Evolutionary conservation across 2,888 invertebrate genomes (phyloP).

Genomic region (Eupsilia transversa): DNA sequence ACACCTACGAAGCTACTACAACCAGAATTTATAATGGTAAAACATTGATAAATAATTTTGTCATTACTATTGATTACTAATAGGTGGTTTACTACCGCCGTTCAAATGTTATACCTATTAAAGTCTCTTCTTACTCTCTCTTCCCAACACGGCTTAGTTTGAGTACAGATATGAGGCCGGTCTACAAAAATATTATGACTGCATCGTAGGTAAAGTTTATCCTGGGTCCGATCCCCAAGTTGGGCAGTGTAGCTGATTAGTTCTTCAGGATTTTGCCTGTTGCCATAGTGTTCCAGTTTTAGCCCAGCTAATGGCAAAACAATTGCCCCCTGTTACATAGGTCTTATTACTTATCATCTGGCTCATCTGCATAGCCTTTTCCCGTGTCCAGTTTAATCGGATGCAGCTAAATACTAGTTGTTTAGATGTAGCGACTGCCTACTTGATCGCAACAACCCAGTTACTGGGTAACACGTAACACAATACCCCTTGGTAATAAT

Average conservation of each 20-base stretch:
- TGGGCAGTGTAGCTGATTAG: neutral
- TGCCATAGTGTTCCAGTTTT: neutral
- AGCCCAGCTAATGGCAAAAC: neutral
- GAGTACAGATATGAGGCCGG: neutral
- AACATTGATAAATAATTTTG: neutral
- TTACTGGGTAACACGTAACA: neutral
- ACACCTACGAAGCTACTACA: constrained; percentile 11
- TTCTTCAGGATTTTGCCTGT: neutral
- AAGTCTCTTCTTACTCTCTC: neutral
- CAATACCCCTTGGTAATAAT: no score
- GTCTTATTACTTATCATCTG: neutral
- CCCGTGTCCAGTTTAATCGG: neutral
- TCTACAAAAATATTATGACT: neutral
- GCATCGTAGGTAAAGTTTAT: neutral
- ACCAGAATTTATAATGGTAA: constrained; percentile 20
- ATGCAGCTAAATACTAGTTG: neutral
- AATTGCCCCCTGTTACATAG: neutral
- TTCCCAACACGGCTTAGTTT: neutral
- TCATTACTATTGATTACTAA: neutral
- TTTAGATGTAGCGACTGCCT: neutral
- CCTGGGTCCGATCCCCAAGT: neutral
- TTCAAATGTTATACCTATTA: neutral
- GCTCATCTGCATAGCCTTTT: neutral
- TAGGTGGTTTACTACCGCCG: neutral
- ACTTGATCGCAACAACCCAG: neutral